Evolutionary conservation across 2,888 invertebrate genomes (phyloP).

Genomic region (Orthosia gothica): DNA sequence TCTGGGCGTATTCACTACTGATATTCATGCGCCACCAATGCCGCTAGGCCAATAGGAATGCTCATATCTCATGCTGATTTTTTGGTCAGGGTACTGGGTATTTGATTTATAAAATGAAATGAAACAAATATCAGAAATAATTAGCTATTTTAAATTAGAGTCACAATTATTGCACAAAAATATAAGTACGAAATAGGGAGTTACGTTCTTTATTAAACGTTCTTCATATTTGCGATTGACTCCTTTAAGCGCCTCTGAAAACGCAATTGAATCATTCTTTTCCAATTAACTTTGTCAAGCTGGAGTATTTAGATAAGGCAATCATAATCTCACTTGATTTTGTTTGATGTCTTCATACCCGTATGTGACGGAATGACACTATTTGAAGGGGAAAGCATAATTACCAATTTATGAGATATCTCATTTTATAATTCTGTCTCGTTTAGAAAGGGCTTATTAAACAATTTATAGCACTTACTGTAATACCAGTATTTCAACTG

Average conservation of each 20-base stretch:
- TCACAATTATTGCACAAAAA: background rate
- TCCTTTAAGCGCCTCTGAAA: background rate
- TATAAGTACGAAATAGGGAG: too few relatives aligned
- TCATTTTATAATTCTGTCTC: slow-evolving; percentile 55
- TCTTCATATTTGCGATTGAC: too few relatives aligned
- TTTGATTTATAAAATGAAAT: too few relatives aligned
- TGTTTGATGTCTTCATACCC: slow-evolving; percentile 34
- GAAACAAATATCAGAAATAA: too few relatives aligned
- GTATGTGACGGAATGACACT: slow-evolving; percentile 35
- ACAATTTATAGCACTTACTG: slow-evolving; percentile 43
- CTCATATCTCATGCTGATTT: too few relatives aligned
- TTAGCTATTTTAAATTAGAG: background rate
- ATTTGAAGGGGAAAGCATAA: slow-evolving; percentile 35
- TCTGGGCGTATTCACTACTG: too few relatives aligned
- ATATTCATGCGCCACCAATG: too few relatives aligned
- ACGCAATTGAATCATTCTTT: background rate
- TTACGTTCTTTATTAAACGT: background rate
- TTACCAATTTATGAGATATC: slow-evolving; percentile 54
- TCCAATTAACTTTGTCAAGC: background rate
- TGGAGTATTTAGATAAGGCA: slow-evolving; percentile 5
- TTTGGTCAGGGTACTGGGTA: too few relatives aligned
- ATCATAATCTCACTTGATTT: slow-evolving; percentile 23
- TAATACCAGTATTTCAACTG: slow-evolving; percentile 33
- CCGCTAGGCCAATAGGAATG: too few relatives aligned
- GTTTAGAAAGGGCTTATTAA: slow-evolving; percentile 47